These are phyloP conservation scores for Cavia aperea DNA, from an alignment of 2,113 vertebrate species.

Conservation along the genomic window DNA sequence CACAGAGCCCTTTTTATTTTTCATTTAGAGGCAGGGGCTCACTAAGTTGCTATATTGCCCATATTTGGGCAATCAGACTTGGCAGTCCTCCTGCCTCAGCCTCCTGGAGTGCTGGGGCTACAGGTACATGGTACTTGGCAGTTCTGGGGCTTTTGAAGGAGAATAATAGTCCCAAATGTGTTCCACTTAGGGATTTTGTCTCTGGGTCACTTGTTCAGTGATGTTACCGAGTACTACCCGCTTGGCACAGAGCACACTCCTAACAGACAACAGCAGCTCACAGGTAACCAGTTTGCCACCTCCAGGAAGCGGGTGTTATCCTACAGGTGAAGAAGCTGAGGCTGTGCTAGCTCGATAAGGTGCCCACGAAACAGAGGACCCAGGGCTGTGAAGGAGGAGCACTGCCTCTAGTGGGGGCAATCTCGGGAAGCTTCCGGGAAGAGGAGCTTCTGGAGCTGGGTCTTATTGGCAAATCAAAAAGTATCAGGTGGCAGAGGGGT, in stretches of 20 bases:
- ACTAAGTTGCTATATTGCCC: background rate
- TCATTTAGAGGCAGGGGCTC: background rate
- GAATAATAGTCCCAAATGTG: background rate
- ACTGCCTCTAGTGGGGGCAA: background rate
- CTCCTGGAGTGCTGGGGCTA: background rate
- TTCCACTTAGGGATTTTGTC: background rate
- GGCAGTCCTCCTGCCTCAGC: background rate
- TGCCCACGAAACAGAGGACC: background rate
- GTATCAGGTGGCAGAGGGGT: background rate
- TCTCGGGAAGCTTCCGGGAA: background rate
- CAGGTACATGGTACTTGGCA: background rate
- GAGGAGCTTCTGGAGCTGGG: background rate
- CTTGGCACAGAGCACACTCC: background rate
- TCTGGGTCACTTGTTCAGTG: background rate
- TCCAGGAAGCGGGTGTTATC: background rate
- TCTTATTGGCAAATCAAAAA: background rate
- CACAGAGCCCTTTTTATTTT: background rate
- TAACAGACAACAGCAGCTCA: background rate
- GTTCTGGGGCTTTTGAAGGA: background rate
- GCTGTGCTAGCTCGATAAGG: background rate
- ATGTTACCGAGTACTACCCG: background rate
- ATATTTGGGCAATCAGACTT: background rate
- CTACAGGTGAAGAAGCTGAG: background rate
- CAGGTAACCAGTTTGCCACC: background rate
- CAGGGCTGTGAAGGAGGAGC: background rate